A percentile compares a stretch with the other conserved stretches of the same genome.
phyloP scores from a whole-genome alignment of 2,113 vertebrate genomes.

The Callospermophilus lateralis region DNA sequence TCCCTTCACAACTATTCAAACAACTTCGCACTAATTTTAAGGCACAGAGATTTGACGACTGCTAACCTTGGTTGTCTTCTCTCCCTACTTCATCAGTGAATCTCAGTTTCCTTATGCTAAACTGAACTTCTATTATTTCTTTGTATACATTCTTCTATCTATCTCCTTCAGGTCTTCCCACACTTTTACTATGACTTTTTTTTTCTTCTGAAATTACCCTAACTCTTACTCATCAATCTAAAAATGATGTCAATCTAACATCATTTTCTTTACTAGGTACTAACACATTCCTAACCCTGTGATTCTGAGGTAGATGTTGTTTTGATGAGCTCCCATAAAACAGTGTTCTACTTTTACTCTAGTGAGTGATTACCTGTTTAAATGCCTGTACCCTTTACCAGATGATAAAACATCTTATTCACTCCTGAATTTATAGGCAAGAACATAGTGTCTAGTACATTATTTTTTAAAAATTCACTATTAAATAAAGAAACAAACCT shows the following conservation, averaged over 20 bases:
- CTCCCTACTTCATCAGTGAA: neutral
- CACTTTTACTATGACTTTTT: neutral
- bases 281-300: neutral
- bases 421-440: neutral
- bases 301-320: slow-evolving; percentile 58
- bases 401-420: neutral
- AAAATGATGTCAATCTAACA: neutral
- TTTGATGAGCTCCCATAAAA: slow-evolving; percentile 39
- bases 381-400: neutral
- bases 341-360: neutral
- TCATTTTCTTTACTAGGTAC: neutral
- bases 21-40: neutral
- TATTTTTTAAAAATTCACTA: neutral
- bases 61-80: neutral
- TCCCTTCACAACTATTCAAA: neutral
- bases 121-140: neutral
- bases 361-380: slow-evolving; percentile 6
- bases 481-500: neutral
- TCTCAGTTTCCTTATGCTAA: neutral
- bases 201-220: neutral
- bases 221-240: slow-evolving; percentile 26
- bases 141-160: neutral
- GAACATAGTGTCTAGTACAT: neutral
- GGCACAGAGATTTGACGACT: neutral
- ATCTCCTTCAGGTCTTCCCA: neutral